Conservation (phyloP, 2,888 invertebrate genomes). For the Lottia scabra region DNA sequence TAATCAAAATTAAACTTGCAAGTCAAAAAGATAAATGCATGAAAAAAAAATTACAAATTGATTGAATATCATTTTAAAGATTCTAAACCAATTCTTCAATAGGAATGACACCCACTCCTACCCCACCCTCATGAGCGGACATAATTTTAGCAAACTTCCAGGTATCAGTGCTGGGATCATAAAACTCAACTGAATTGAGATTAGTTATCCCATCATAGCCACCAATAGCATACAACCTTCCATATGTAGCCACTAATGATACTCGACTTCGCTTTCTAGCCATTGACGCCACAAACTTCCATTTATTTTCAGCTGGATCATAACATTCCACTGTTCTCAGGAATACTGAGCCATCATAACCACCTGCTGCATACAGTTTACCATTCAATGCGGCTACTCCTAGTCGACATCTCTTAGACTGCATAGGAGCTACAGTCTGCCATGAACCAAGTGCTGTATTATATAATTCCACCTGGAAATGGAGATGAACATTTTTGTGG, state of each 20-base stretch:
- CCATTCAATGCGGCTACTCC: conserved; percentile 86
- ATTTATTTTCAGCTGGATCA: conserved; percentile 81
- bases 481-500: background rate
- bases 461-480: conserved; percentile 79
- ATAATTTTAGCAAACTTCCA: conserved; percentile 84
- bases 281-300: conserved; percentile 84
- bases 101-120: conserved; percentile 87
- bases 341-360: conserved; percentile 87
- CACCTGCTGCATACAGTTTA: conserved; percentile 78
- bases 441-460: conserved; percentile 81
- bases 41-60: too few species aligned
- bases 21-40: too few species aligned
- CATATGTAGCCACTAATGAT: conserved; percentile 85
- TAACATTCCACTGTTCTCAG: conserved; percentile 85
- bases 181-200: conserved; percentile 86
- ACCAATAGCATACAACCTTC: conserved; percentile 76
- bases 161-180: conserved; percentile 78
- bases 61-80: too few species aligned
- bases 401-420: conserved; percentile 83
- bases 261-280: conserved; percentile 85
- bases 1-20: too few species aligned
- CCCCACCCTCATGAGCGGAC: conserved; percentile 90
- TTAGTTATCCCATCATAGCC: conserved; percentile 88
- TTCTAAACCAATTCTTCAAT: conserved; percentile 39
- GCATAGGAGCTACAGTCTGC: conserved; percentile 83